Evolutionary conservation across 2,888 invertebrate genomes (phyloP).

Genomic region (Amphiduros pacificus): DNA sequence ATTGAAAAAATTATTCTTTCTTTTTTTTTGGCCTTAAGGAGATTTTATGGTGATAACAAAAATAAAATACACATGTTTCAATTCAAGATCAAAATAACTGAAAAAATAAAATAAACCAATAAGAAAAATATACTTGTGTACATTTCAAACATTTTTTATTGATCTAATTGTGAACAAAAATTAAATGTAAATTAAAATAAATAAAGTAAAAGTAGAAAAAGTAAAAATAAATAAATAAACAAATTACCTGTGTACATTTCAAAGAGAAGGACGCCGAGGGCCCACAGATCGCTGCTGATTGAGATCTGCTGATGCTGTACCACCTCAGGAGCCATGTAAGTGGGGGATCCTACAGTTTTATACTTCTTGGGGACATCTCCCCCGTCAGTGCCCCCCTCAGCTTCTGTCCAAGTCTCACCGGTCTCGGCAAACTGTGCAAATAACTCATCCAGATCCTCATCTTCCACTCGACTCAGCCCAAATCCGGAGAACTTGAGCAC

Average conservation of each 20-base stretch:
- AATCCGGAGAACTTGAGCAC: constrained; percentile 58
- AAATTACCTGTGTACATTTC: constrained; percentile 57
- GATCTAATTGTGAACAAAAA: neutral
- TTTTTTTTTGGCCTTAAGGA: no score
- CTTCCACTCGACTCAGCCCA: constrained; percentile 56
- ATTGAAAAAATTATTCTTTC: no score
- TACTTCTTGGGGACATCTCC: constrained; percentile 3
- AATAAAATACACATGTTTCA: no score
- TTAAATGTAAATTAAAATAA: neutral
- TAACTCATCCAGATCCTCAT: constrained; percentile 56
- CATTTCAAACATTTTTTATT: neutral
- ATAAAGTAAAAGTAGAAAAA: neutral
- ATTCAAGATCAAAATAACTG: no score
- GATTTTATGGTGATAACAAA: no score
- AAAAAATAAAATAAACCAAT: no score
- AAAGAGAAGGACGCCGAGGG: constrained; percentile 57
- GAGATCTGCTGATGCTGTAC: constrained; percentile 44
- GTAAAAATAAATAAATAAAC: no score
- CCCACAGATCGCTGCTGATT: constrained; percentile 55
- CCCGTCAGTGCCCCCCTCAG: neutral
- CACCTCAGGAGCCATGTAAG: constrained; percentile 58
- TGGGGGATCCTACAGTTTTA: constrained; percentile 37
- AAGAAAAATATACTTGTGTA: no score
- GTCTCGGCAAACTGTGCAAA: constrained; percentile 55
- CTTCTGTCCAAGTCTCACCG: constrained; percentile 26